Conservation (phyloP, 2,797 vertebrate species). For the Cossypha dichroa region DNA sequence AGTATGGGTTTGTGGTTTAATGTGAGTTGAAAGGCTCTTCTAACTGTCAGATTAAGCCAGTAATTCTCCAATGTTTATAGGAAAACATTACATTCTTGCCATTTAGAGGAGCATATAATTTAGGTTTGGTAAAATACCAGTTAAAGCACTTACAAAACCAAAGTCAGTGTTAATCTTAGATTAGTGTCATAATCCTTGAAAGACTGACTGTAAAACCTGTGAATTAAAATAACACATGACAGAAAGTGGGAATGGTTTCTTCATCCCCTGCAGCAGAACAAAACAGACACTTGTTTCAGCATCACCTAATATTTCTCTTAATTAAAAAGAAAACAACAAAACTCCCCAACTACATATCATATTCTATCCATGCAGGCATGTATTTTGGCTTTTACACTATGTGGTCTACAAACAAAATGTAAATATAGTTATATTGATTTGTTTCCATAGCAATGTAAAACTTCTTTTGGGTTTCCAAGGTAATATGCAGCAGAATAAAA, state of each 20-base stretch:
- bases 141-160: background rate
- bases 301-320: conserved; percentile 40
- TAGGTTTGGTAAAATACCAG: background rate
- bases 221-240: conserved; percentile 34
- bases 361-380: background rate
- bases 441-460: conserved; percentile 72
- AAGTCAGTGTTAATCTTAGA: background rate
- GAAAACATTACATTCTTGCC: background rate
- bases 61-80: background rate
- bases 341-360: background rate
- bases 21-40: background rate
- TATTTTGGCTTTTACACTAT: conserved; percentile 26
- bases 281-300: conserved; percentile 17
- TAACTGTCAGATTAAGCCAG: background rate
- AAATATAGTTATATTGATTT: conserved; percentile 65
- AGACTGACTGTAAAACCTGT: background rate
- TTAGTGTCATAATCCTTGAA: conserved; percentile 42
- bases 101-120: background rate
- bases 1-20: background rate
- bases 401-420: conserved; percentile 66
- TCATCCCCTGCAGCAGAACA: background rate
- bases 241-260: conserved; percentile 39
- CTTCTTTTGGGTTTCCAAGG: conserved; percentile 66
- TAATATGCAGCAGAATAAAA: conserved; percentile 48
- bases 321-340: conserved; percentile 48